Evolutionary conservation across 2,113 vertebrate species (phyloP), one percentile per base, ranked within the genome.

Genomic region (Chionodraco myersi): DNA sequence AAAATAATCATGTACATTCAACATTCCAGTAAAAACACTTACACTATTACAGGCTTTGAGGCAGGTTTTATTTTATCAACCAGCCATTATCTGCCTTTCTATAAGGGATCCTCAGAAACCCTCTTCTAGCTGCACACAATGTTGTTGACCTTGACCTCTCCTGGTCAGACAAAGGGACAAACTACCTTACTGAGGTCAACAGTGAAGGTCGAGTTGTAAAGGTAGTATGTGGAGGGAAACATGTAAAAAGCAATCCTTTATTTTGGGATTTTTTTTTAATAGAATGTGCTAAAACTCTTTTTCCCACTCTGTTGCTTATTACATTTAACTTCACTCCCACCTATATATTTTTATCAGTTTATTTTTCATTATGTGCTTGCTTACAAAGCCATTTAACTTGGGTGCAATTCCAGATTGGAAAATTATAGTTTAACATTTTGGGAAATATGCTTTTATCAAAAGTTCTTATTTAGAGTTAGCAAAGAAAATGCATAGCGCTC

Each of bases 131-230:
- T 41, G 36, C 0, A 6, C 7, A 41, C 7, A 30, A 6, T 70
- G 52, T 58, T 53, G 23, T 56, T 57, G 77, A 76, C 53, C 34
- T 13, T 59, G 71, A 79, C 76, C 56, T 72, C 11, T 63, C 21
- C 2, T 2, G 14, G 12, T 10, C 18, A 10, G 12, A 49, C 23
- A 70, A 48, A 23, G 26, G 34, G 26, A 30, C 30, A 59, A 62
- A 56, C 70, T 63, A 61, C 62, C 30, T 26, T 44, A 10, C 51
- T 26, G 12, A 51, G 69, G 23, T 57, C 56, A 66, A 18, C 47
- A 41, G 10, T 41, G 3, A 36, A 36, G 49, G 13, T 21, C 1
- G 2, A 10, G 18, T 21, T 47, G 34, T 62, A 14, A 41, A 26
- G 5, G 21, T 3, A 14, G 21, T 3, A 14, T 60, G 9, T 36